Evolutionary conservation across 2,888 invertebrate genomes (phyloP).

Genomic region (Rotaria sp.): DNA sequence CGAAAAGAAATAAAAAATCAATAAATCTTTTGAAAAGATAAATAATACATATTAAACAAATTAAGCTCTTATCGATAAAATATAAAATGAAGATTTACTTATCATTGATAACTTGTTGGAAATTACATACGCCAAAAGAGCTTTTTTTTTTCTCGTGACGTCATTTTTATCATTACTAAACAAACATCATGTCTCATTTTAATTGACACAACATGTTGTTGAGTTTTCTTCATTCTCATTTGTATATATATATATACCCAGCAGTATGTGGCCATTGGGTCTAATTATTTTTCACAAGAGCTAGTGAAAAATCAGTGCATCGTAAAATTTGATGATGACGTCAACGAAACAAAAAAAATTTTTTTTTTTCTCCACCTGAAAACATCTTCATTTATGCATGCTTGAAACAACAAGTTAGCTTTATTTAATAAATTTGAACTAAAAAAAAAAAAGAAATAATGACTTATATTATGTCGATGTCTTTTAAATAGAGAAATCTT

Average conservation of each 20-base stretch:
- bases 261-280: background rate
- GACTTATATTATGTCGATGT: no score
- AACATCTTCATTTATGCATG: background rate
- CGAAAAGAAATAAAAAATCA: no score
- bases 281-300: background rate
- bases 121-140: background rate
- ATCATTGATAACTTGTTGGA: background rate
- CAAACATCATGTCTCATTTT: background rate
- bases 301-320: background rate
- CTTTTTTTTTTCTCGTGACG: background rate
- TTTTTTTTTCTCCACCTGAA: no score
- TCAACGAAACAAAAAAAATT: background rate
- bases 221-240: background rate
- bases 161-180: no score
- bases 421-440: background rate
- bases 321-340: background rate
- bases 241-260: no score
- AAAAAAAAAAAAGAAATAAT: no score
- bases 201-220: background rate
- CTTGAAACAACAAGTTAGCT: background rate
- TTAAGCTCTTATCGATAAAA: no score
- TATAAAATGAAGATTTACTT: background rate
- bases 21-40: no score
- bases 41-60: no score
- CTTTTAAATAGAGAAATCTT: no score